Conservation (phyloP, 92 coral and sea anemone species). For the Anthopleura xanthogrammica region DNA sequence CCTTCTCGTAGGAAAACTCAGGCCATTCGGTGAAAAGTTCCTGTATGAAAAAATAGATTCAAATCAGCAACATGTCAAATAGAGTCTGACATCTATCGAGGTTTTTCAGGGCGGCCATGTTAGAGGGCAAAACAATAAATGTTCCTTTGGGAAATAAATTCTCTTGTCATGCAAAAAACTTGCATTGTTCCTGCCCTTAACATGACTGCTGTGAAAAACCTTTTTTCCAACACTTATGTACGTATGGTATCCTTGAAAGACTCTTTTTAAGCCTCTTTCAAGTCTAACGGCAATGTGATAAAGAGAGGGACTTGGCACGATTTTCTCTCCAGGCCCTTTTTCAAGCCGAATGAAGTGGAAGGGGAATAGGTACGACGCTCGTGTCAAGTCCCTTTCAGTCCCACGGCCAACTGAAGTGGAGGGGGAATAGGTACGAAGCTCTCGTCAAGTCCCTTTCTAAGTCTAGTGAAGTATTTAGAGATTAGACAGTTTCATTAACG, state of each 20-base stretch:
- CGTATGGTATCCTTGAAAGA: too few relatives aligned
- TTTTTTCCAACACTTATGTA: too few relatives aligned
- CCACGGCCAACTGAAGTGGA: not conserved
- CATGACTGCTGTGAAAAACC: too few relatives aligned
- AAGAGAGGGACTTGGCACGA: not conserved
- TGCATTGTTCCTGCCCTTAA: too few relatives aligned
- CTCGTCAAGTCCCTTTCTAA: not conserved
- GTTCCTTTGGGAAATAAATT: too few relatives aligned
- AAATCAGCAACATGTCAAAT: not conserved
- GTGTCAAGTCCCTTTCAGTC: too few relatives aligned
- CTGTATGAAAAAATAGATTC: not conserved
- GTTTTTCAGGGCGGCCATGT: too few relatives aligned
- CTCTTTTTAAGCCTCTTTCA: not conserved
- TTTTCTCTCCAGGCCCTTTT: not conserved
- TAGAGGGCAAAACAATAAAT: too few relatives aligned
- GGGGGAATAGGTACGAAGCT: not conserved
- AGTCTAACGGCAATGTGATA: not conserved
- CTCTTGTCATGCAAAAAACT: too few relatives aligned
- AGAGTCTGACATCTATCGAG: too few relatives aligned
- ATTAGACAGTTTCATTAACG: not conserved
- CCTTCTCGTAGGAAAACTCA: constrained; percentile 47
- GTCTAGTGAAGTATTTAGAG: not conserved
- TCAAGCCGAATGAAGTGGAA: too few relatives aligned
- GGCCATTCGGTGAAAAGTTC: constrained; percentile 49
- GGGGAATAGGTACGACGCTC: not conserved